phyloP scores from a whole-genome alignment of 2,888 invertebrate genomes.

The Ellobium chinense region DNA sequence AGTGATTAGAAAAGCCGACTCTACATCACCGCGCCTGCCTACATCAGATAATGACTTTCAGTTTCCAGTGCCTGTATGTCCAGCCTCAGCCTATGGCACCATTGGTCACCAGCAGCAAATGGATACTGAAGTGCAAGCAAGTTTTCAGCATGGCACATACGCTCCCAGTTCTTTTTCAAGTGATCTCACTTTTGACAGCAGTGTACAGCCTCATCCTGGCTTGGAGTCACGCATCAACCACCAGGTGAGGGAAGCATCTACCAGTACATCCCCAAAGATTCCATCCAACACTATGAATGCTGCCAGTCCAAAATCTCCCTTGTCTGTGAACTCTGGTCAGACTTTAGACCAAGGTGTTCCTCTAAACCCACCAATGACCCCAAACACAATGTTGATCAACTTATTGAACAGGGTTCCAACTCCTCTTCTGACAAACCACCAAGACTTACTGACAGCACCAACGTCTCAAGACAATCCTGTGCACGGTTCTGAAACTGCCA shows the following conservation, averaged over 20 bases:
- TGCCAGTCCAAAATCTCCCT: constrained; percentile 40
- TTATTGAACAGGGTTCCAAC: constrained; percentile 45
- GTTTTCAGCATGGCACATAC: constrained; percentile 29
- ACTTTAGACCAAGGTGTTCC: constrained; percentile 24
- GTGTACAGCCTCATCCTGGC: neutral
- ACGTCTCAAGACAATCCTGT: constrained; percentile 35
- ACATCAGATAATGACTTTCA: constrained; percentile 31
- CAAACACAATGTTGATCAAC: constrained; percentile 45
- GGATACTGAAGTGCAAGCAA: constrained; percentile 1
- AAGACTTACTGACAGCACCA: constrained; percentile 35
- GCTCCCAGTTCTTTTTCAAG: constrained; percentile 8
- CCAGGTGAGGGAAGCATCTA: neutral
- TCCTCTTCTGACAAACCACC: constrained; percentile 39
- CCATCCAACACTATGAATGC: neutral
- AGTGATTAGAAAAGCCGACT: neutral
- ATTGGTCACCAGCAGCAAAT: neutral
- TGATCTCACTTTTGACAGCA: constrained; percentile 28
- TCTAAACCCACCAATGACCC: constrained; percentile 44
- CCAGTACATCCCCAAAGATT: constrained; percentile 2
- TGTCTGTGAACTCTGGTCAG: constrained; percentile 30
- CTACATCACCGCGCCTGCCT: constrained; percentile 6
- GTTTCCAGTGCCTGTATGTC: constrained; percentile 31
- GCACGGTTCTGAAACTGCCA: constrained; percentile 1
- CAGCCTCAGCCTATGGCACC: constrained; percentile 21
- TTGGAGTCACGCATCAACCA: constrained; percentile 7